A percentile compares a stretch with the other conserved stretches of the same genome.
These are phyloP conservation scores for Diadumene lineata DNA, from an alignment of 92 coral and sea anemone species.

Conservation along the genomic window DNA sequence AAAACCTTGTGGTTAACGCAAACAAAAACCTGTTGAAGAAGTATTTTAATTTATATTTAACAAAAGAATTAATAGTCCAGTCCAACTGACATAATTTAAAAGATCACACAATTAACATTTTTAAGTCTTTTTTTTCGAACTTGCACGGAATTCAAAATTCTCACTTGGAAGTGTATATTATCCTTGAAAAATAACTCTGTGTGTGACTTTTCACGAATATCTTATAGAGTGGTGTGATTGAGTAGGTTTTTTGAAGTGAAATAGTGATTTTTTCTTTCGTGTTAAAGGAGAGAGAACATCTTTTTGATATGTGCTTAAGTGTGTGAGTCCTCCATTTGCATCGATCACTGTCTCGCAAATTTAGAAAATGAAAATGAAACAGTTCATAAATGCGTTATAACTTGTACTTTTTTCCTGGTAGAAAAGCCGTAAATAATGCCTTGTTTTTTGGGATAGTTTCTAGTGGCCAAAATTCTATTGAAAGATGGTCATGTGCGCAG, in stretches of 20 bases:
- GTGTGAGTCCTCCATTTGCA: not conserved
- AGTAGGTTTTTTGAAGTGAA: not conserved
- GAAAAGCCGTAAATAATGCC: not conserved
- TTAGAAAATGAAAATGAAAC: not conserved
- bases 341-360: not conserved
- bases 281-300: not conserved
- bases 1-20: not conserved
- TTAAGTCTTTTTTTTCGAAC: not conserved
- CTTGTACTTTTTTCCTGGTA: not conserved
- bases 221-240: not conserved
- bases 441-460: not conserved
- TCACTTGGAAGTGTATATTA: not conserved
- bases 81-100: not conserved
- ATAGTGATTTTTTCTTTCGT: not conserved
- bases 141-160: not conserved
- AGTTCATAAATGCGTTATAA: not conserved
- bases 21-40: not conserved
- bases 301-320: not conserved
- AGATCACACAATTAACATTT: not conserved
- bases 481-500: slow-evolving; percentile 1
- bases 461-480: not conserved
- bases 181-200: not conserved
- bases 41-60: not conserved
- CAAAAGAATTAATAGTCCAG: not conserved
- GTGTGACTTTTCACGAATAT: not conserved